These are phyloP conservation scores for Eucidaris tribuloides DNA, from an alignment of 35 echinoderm and acorn worm species.

Conservation along the genomic window DNA sequence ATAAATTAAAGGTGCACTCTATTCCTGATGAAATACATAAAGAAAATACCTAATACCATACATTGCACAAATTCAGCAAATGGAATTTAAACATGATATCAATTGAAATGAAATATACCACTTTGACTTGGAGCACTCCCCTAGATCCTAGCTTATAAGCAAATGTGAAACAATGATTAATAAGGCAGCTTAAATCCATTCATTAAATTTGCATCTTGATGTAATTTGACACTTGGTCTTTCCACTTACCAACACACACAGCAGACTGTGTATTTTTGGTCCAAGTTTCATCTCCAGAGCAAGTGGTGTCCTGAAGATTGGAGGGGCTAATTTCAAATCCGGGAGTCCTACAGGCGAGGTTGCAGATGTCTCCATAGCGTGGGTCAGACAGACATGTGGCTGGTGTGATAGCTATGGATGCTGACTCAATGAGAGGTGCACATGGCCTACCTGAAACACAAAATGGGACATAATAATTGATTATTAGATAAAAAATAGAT, in stretches of 20 bases:
- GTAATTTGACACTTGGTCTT: not conserved
- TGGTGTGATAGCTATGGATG: not conserved
- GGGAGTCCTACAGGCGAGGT: not conserved
- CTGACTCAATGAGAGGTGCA: not conserved
- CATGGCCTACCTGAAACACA: not conserved
- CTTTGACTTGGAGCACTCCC: no score
- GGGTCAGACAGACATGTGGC: not conserved
- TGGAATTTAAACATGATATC: no score
- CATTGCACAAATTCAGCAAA: no score
- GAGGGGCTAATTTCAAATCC: not conserved
- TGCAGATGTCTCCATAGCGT: conserved; percentile 4
- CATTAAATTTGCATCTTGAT: not conserved
- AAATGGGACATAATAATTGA: no score
- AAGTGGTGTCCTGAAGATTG: not conserved
- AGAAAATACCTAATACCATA: no score
- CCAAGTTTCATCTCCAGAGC: conserved; percentile 2
- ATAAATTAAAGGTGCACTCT: no score
- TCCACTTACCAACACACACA: conserved; percentile 7
- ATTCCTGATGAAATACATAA: no score
- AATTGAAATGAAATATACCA: no score
- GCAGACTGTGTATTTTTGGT: not conserved
- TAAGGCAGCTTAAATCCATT: not conserved
- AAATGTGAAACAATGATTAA: no score
- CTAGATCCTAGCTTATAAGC: no score
- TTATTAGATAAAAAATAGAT: no score